Percentiles rank a stretch among this genome's conserved stretches.
phyloP scores from a whole-genome alignment of 2,113 vertebrate species.

The Podilymbus podiceps region DNA sequence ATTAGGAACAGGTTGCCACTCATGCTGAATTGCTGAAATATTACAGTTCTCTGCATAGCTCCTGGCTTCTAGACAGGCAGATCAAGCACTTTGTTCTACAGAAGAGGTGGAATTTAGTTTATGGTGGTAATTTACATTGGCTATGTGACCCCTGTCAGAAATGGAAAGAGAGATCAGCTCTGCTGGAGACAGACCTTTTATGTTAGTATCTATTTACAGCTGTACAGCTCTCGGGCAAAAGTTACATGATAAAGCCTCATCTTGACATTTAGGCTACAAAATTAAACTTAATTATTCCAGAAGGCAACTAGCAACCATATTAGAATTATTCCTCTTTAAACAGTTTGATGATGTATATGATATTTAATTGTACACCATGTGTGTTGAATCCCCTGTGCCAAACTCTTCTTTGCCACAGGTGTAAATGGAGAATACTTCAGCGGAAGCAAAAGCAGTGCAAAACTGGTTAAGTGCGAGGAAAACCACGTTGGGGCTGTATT shows the following conservation, averaged over 20 bases:
- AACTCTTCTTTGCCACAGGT: not conserved
- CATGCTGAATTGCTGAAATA: constrained; percentile 10
- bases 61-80: constrained; percentile 12
- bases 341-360: not conserved
- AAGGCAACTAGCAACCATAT: not conserved
- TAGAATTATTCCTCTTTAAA: not conserved
- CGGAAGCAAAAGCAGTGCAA: not conserved
- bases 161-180: constrained; percentile 53
- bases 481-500: not conserved
- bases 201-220: constrained; percentile 47
- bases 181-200: constrained; percentile 58
- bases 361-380: rapidly evolving
- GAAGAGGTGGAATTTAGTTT: constrained; percentile 54
- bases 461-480: not conserved
- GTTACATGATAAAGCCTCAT: not conserved
- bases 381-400: not conserved
- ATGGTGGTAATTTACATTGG: constrained; percentile 60
- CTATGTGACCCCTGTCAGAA: constrained; percentile 61
- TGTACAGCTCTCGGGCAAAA: not conserved
- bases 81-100: constrained; percentile 36
- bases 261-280: not conserved
- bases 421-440: not conserved
- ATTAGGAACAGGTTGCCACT: constrained; percentile 40
- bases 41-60: constrained; percentile 3
- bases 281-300: not conserved